Evolutionary conservation across 2,797 vertebrate genomes (phyloP).

Genomic region (Enteromius fasciolatus): DNA sequence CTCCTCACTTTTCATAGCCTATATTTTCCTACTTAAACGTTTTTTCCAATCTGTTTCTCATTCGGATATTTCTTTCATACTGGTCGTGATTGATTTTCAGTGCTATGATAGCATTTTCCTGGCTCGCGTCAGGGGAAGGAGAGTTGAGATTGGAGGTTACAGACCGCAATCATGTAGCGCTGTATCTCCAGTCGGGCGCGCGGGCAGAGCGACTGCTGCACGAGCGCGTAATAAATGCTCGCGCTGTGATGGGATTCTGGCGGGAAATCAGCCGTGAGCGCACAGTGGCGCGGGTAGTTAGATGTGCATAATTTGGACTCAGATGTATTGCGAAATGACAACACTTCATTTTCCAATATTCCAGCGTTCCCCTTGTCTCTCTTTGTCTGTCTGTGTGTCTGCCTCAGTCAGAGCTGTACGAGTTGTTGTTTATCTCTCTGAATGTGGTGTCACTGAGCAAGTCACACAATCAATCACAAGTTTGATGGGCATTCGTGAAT

Average conservation of each 20-base stretch:
- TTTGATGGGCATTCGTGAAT: conserved; percentile 17
- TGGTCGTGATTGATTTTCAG: conserved; percentile 53
- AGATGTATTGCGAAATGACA: conserved; percentile 81
- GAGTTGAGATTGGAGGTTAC: conserved; percentile 58
- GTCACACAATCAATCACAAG: conserved; percentile 19
- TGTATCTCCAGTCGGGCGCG: conserved; percentile 47
- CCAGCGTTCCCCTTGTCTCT: conserved; percentile 27
- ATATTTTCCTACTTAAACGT: conserved; percentile 54
- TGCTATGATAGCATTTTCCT: conserved; percentile 59
- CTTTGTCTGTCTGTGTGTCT: conserved; percentile 15
- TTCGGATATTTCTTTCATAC: conserved; percentile 59
- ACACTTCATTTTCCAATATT: conserved; percentile 58
- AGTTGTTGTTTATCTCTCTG: conserved; percentile 51
- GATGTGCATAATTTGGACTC: conserved; percentile 84
- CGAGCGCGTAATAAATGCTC: conserved; percentile 56
- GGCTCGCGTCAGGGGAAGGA: conserved; percentile 53
- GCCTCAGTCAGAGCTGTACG: conserved; percentile 38
- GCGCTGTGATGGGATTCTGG: conserved; percentile 55
- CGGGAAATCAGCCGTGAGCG: conserved; percentile 52
- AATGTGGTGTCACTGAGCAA: conserved; percentile 42
- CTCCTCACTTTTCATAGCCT: conserved; percentile 55
- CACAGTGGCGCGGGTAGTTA: conserved; percentile 75
- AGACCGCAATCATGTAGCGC: conserved; percentile 61
- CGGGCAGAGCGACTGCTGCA: conserved; percentile 40
- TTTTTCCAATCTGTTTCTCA: conserved; percentile 43